Conservation (phyloP, 2,113 vertebrate species). For the Cisticola juncidis region DNA sequence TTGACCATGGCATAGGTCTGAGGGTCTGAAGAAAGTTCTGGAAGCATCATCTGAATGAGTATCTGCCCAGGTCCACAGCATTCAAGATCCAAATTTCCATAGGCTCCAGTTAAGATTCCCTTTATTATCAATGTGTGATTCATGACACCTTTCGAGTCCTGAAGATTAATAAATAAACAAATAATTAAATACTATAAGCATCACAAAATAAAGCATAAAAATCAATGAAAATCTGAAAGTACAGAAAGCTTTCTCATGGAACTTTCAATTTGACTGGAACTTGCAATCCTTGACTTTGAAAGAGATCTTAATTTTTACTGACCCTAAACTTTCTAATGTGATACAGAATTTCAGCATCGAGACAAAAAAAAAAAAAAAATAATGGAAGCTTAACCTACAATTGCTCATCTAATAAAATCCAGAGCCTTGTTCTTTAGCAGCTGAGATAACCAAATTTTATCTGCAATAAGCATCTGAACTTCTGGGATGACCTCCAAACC, state of each 20-base stretch:
- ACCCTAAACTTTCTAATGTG: background rate
- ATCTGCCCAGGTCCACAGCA: background rate
- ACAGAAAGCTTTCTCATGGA: background rate
- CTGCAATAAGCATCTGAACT: slow-evolving; percentile 35
- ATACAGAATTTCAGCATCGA: background rate
- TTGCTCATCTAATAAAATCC: slow-evolving; percentile 34
- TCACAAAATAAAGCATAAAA: background rate
- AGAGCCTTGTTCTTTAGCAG: background rate
- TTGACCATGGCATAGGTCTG: background rate
- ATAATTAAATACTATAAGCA: background rate
- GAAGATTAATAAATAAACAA: background rate
- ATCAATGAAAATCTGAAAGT: background rate
- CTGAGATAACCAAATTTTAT: slow-evolving; percentile 38
- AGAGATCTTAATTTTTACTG: background rate
- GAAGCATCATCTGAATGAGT: background rate
- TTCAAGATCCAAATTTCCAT: background rate
- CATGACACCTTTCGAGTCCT: background rate
- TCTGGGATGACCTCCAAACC: slow-evolving; percentile 49
- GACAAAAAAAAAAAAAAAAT: background rate
- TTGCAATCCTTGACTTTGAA: background rate
- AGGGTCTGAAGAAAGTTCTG: background rate
- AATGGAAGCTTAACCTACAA: background rate
- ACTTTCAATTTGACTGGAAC: background rate
- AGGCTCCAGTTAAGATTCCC: background rate
- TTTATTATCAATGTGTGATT: background rate